Conservation (phyloP, 2,113 vertebrate species). For the Uria aalge region DNA sequence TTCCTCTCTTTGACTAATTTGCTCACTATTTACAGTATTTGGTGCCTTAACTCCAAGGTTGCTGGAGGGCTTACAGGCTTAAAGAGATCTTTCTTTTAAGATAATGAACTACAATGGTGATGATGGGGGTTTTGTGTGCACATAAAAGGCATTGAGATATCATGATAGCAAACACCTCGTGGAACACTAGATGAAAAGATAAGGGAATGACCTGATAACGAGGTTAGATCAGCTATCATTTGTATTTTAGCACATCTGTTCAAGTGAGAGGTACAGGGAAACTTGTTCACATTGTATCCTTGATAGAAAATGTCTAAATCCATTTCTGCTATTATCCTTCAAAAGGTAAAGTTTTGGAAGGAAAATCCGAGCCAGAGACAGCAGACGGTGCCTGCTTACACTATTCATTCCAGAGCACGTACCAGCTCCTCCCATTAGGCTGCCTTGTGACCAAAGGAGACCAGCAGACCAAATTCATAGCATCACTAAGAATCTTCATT, state of each 20-base stretch:
- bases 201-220: neutral
- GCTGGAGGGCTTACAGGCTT: neutral
- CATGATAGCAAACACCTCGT: neutral
- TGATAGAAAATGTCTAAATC: neutral
- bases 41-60: neutral
- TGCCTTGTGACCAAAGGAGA: neutral
- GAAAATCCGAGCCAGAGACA: neutral
- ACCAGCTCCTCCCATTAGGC: neutral
- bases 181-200: neutral
- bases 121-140: neutral
- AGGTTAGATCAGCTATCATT: neutral
- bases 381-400: neutral
- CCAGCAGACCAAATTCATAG: neutral
- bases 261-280: neutral
- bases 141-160: neutral
- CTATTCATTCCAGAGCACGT: neutral
- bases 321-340: neutral
- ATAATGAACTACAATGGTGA: neutral
- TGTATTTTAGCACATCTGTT: neutral
- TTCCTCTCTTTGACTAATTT: neutral
- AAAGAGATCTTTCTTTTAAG: conserved; percentile 13
- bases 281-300: neutral
- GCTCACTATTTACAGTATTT: neutral
- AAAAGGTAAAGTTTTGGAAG: neutral
- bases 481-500: neutral